Evolutionary conservation across 2,113 vertebrate genomes (phyloP), one percentile per base, ranked within the genome.

Genomic region (Gasterosteus nipponicus): DNA sequence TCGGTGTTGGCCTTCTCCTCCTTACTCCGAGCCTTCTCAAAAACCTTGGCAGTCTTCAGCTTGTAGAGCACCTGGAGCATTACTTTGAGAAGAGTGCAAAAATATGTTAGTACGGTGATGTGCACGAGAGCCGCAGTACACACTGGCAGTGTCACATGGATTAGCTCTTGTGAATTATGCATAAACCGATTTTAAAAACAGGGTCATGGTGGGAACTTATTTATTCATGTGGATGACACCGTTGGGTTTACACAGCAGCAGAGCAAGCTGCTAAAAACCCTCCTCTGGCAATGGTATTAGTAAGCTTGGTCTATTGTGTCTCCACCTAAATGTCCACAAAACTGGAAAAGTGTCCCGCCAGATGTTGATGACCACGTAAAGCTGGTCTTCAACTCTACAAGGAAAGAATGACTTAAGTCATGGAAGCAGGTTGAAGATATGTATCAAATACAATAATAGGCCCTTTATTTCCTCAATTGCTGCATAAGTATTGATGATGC

Each of bases 1-100:
- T 99, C 98, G 2, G 96, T 95, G 70, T 87, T 96, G 12, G 95
- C 94, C 81, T 95, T 97, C 70, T 99, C 98, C 67, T 99, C 98
- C 87, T 97, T 98, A 79, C 92, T 93, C 54, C 96, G 94, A 57
- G 96, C 93, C 72, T 96, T 96, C 94, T 99, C 98, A 87, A 99
- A 99, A 53, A 99, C 96, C 94, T 99, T 99, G 85, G 96, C 96
- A 57, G 98, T 98, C 94, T 99, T 99, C 78, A 99, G 91, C 91
- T 99, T 98, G 93, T 99, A 99, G 85, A 99, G 91, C 77, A 98
- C 96, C 94, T 99, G 98, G 47, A 99, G 93, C 33, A 96, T 99
- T 90, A 99, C 98, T 99, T 80, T 33, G 85, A 63, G 33, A 19
- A 33, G 16, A 68, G 38, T 0, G 10, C 29, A 12, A 31, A 14